phyloP scores from a whole-genome alignment of 2,888 invertebrate genomes.

The Mechanitis mazaeus region DNA sequence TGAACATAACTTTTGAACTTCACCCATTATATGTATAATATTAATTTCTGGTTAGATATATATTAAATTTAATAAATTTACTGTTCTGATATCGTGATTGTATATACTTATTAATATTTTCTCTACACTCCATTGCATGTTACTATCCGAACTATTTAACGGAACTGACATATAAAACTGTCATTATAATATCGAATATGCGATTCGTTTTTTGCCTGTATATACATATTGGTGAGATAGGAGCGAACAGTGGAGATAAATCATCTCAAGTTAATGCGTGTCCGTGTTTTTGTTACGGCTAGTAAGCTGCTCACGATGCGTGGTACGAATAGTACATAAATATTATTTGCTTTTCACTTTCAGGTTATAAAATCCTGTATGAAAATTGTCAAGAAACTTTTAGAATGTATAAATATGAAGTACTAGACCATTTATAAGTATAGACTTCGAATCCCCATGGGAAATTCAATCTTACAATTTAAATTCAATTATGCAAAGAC shows the following conservation, averaged over 20 bases:
- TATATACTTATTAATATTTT: conserved; percentile 49
- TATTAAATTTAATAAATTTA: too few species aligned
- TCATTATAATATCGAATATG: conserved; percentile 62
- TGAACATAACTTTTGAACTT: conserved; percentile 20
- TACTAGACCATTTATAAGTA: too few species aligned
- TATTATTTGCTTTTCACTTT: conserved; percentile 65
- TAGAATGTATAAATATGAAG: too few species aligned
- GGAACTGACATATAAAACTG: conserved; percentile 69
- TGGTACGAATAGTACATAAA: conserved; percentile 43
- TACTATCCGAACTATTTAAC: conserved; percentile 67
- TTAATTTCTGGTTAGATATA: too few species aligned
- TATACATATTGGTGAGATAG: conserved; percentile 30
- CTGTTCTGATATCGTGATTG: conserved; percentile 19
- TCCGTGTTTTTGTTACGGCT: conserved; percentile 17
- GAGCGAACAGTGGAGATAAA: conserved; percentile 44
- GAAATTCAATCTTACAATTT: too few species aligned
- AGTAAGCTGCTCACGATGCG: conserved; percentile 40
- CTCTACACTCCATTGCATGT: conserved; percentile 59
- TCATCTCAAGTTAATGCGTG: conserved; percentile 29
- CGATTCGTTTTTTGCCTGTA: conserved; percentile 35
- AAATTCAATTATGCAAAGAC: too few species aligned
- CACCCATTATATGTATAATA: neutral
- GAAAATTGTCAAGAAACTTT: conserved; percentile 5
- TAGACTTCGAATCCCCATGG: too few species aligned
- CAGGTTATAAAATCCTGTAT: conserved; percentile 39